These are phyloP conservation scores for Lasaia peninsularis DNA, from an alignment of 1,140 invertebrate genomes.

Conservation along the genomic window DNA sequence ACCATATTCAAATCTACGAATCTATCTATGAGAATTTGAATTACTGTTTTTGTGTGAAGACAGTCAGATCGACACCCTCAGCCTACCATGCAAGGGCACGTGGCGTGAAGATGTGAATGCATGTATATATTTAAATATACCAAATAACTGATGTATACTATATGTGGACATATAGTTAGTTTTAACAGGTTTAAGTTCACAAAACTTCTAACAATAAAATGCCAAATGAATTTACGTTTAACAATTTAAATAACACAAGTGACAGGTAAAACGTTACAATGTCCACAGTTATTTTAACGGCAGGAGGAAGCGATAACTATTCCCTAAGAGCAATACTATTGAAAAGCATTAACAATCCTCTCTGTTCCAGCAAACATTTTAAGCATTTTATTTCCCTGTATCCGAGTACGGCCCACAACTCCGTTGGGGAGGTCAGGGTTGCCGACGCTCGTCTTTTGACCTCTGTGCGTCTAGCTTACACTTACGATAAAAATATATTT, in stretches of 20 bases:
- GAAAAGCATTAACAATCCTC: slow-evolving; percentile 37
- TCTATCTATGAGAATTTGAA: no score
- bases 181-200: no score
- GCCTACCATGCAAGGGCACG: no score
- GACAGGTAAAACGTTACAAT: slow-evolving; percentile 44
- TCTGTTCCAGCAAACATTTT: slow-evolving; percentile 36
- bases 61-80: no score
- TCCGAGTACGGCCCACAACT: slow-evolving; percentile 53
- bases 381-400: slow-evolving; percentile 46
- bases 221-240: slow-evolving; percentile 21
- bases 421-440: slow-evolving; percentile 67
- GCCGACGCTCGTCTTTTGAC: slow-evolving; percentile 72
- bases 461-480: slow-evolving; percentile 42
- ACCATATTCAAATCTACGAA: no score
- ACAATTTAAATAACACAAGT: slow-evolving; percentile 23
- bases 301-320: slow-evolving; percentile 38
- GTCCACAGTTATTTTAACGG: slow-evolving; percentile 46
- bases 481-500: slow-evolving; percentile 38
- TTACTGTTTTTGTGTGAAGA: no score
- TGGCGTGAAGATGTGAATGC: no score
- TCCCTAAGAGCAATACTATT: slow-evolving; percentile 27
- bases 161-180: no score
- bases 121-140: no score
- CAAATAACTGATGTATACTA: no score
- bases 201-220: slow-evolving; percentile 15